Conservation (phyloP, 1,140 invertebrate genomes). For the Drosophila sproati region DNA sequence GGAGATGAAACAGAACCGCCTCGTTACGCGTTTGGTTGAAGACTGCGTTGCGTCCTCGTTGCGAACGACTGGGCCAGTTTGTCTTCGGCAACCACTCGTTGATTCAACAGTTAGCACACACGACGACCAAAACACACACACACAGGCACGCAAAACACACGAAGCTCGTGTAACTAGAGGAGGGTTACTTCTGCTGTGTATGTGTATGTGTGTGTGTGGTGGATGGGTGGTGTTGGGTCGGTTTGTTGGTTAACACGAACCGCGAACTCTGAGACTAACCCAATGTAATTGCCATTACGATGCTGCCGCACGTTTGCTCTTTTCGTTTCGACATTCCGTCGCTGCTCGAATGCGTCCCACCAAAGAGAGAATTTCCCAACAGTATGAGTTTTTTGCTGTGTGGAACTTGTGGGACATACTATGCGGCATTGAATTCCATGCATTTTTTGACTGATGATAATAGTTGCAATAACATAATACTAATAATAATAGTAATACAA, state of each 20-base stretch:
- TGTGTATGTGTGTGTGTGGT: background rate
- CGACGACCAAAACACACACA: slow-evolving; percentile 1
- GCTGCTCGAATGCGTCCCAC: slow-evolving; percentile 50
- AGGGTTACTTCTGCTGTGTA: slow-evolving; percentile 2
- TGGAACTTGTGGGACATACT: slow-evolving; percentile 26
- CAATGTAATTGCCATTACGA: slow-evolving; percentile 78
- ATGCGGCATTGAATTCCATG: background rate
- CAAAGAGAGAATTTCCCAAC: slow-evolving; percentile 63
- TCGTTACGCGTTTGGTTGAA: slow-evolving; percentile 63
- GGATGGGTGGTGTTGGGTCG: background rate
- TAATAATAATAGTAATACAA: too few species aligned
- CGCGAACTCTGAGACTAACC: slow-evolving; percentile 60
- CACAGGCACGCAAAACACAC: slow-evolving; percentile 17
- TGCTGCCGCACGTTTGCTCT: slow-evolving; percentile 63
- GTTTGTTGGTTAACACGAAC: slow-evolving; percentile 47
- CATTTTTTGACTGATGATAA: too few species aligned
- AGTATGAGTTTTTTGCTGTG: slow-evolving; percentile 4
- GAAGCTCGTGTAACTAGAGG: slow-evolving; percentile 19
- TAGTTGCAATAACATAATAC: too few species aligned
- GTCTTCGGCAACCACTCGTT: slow-evolving; percentile 81
- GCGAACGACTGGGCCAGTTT: slow-evolving; percentile 31
- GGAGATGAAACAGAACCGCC: slow-evolving; percentile 62
- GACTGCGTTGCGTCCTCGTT: slow-evolving; percentile 54
- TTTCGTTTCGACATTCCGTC: slow-evolving; percentile 46
- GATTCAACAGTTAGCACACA: slow-evolving; percentile 77